A percentile compares a stretch with the other conserved stretches of the same genome.
phyloP scores from a whole-genome alignment of 2,888 invertebrate genomes.

The Ellobium chinense region DNA sequence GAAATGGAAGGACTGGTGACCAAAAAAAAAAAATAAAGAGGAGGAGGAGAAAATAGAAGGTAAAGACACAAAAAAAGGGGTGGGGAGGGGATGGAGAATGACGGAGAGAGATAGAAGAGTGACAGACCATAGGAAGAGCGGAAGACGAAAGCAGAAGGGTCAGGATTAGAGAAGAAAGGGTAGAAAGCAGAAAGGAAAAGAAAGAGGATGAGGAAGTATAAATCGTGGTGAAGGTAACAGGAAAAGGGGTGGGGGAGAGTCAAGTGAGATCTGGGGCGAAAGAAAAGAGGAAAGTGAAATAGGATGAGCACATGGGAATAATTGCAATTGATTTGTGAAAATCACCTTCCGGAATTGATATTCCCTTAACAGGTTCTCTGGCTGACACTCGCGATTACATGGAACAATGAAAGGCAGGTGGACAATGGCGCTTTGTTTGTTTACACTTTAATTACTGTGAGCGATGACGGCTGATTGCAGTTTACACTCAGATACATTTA shows the following conservation, averaged over 20 bases:
- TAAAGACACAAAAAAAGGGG: neutral
- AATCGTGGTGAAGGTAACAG: neutral
- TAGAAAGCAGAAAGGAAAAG: neutral
- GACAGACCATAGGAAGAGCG: neutral
- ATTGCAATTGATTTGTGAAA: no score
- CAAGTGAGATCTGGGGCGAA: neutral
- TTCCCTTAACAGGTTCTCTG: no score
- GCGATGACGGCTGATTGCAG: no score
- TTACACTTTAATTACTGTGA: no score
- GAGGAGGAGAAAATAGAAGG: neutral
- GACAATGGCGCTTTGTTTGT: no score
- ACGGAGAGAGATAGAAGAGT: neutral
- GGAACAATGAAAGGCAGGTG: no score
- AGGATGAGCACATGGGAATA: conserved; percentile 19
- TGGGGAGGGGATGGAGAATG: no score
- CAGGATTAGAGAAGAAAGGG: neutral
- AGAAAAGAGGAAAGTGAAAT: conserved; percentile 10
- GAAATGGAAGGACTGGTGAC: neutral
- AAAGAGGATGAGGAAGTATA: conserved; percentile 1
- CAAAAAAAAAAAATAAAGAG: neutral
- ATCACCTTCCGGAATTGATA: no score
- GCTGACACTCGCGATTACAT: no score
- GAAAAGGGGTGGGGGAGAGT: conserved; percentile 31
- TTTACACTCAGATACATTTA: no score
- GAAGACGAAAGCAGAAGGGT: neutral